phyloP scores from a whole-genome alignment of 2,113 vertebrate species.

The Notechis scutatus region DNA sequence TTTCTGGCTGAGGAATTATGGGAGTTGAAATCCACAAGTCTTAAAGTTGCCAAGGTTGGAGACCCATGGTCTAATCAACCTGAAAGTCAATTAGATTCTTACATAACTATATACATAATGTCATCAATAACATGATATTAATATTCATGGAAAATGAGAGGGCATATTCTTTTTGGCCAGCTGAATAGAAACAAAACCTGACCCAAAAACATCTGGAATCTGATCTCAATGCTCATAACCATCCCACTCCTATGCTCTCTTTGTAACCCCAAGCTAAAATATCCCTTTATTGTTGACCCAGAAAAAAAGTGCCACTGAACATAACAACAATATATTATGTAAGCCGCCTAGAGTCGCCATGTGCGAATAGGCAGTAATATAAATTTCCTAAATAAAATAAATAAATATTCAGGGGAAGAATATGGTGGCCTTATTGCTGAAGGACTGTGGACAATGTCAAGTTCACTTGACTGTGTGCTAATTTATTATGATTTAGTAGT shows the following conservation, averaged over 20 bases:
- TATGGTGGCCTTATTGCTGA: background rate
- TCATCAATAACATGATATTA: background rate
- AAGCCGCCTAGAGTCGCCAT: too few relatives aligned
- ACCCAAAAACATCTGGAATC: background rate
- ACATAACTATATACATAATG: background rate
- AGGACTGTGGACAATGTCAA: background rate
- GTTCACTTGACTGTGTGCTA: background rate
- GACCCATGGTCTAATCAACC: background rate
- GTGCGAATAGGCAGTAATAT: too few relatives aligned
- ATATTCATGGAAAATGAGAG: background rate
- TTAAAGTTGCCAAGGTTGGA: too few relatives aligned
- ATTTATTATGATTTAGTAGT: background rate
- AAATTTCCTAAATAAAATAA: too few relatives aligned
- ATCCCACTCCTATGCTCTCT: background rate
- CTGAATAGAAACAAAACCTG: background rate
- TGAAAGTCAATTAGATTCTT: background rate
- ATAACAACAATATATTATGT: too few relatives aligned
- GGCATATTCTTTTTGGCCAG: background rate
- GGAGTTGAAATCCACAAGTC: too few relatives aligned
- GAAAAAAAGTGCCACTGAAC: background rate
- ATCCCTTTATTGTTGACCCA: background rate
- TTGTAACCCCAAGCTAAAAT: background rate
- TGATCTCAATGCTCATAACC: background rate
- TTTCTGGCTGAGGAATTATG: too few relatives aligned
- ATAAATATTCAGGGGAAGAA: background rate